phyloP scores from a whole-genome alignment of 2,888 invertebrate species.

The Augiades crinisus region DNA sequence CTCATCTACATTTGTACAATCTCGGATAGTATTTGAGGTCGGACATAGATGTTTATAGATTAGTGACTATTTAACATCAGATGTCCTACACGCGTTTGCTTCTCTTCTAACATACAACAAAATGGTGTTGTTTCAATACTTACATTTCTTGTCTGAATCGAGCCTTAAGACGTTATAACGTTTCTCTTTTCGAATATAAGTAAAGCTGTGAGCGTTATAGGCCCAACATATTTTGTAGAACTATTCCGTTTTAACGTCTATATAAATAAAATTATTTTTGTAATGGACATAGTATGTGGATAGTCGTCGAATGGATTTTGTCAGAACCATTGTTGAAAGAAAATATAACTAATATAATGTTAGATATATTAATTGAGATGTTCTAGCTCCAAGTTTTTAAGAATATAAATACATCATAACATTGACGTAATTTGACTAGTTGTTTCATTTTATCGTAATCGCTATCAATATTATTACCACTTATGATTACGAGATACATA shows the following conservation, averaged over 20 bases:
- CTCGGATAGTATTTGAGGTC: no score
- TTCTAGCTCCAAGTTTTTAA: conserved; percentile 77
- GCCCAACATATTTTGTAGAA: conserved; percentile 41
- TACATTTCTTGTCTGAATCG: conserved; percentile 15
- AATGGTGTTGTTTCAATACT: no score
- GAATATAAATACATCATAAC: conserved; percentile 64
- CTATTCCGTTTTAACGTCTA: conserved; percentile 44
- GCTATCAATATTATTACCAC: no score
- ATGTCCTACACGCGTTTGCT: no score
- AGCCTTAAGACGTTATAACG: conserved; percentile 9
- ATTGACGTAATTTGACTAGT: conserved; percentile 49
- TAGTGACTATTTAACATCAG: no score
- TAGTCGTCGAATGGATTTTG: conserved; percentile 37
- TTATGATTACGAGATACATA: no score
- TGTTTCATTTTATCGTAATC: conserved; percentile 10
- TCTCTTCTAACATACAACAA: no score
- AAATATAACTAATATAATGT: conserved; percentile 47
- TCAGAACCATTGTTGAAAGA: conserved; percentile 53
- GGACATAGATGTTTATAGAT: no score
- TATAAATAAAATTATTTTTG: conserved; percentile 69
- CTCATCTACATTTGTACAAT: no score
- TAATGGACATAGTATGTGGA: conserved; percentile 54
- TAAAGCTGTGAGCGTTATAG: conserved; percentile 25
- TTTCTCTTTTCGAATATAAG: conserved; percentile 4
- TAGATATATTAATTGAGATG: conserved; percentile 64